phyloP scores from a whole-genome alignment of 2,797 vertebrate genomes.

The Falco peregrinus region DNA sequence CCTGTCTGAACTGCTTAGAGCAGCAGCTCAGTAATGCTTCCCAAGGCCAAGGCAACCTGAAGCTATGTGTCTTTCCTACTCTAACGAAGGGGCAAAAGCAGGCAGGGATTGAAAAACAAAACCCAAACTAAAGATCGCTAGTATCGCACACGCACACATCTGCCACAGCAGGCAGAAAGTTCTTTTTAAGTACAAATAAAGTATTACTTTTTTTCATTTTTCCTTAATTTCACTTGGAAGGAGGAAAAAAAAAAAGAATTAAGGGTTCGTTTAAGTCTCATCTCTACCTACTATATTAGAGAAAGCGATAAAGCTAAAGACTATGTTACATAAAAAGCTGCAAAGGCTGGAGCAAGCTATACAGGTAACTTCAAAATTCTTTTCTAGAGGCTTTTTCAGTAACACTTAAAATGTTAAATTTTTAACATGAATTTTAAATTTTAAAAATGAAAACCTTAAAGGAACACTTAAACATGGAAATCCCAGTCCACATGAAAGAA shows the following conservation, averaged over 20 bases:
- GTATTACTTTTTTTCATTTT: not conserved
- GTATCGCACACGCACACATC: not conserved
- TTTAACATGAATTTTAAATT: no score
- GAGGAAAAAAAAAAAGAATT: not conserved
- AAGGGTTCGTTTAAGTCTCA: not conserved
- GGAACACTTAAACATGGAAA: not conserved
- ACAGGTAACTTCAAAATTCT: not conserved
- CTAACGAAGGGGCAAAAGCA: not conserved
- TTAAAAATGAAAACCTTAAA: not conserved
- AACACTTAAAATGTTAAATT: not conserved
- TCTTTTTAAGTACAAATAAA: not conserved
- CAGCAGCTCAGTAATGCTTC: not conserved
- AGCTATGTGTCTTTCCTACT: not conserved
- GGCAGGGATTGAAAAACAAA: not conserved
- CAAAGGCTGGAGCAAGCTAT: not conserved
- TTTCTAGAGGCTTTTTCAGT: not conserved
- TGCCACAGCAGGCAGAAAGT: not conserved
- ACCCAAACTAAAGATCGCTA: not conserved
- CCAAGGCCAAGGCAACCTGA: not conserved
- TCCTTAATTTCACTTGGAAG: not conserved
- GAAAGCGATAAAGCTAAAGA: not conserved
- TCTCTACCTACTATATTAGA: not conserved
- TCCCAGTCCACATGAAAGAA: not conserved
- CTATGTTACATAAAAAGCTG: not conserved
- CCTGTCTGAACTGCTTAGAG: not conserved